Evolutionary conservation across 2,888 invertebrate genomes (phyloP).

Genomic region (Cancer borealis): DNA sequence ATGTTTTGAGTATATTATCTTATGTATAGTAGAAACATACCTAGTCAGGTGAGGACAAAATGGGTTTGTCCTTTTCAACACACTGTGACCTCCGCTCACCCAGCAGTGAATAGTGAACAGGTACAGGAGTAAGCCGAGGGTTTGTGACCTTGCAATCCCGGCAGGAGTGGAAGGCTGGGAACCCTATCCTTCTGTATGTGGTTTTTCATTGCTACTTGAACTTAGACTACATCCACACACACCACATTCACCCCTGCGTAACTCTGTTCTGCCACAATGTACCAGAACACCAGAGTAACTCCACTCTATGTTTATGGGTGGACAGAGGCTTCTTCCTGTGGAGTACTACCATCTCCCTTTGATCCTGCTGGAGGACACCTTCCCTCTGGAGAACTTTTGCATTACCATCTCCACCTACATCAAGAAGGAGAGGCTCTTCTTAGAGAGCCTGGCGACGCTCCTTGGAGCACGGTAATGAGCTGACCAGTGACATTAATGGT

Average conservation of each 20-base stretch:
- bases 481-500: constrained; percentile 77
- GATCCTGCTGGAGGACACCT: constrained; percentile 75
- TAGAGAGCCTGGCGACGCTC: constrained; percentile 85
- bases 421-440: constrained; percentile 87
- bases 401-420: constrained; percentile 89
- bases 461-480: constrained; percentile 86
- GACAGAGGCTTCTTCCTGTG: constrained; percentile 44
- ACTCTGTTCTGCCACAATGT: not conserved
- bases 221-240: not conserved
- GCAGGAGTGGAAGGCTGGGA: too few species aligned
- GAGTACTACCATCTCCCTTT: constrained; percentile 53
- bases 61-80: too few species aligned
- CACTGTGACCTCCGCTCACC: too few species aligned
- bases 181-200: too few species aligned
- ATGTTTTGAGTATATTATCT: too few species aligned
- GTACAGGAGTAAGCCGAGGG: too few species aligned
- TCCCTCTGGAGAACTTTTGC: constrained; percentile 86
- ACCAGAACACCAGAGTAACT: not conserved
- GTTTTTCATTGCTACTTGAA: too few species aligned
- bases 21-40: too few species aligned
- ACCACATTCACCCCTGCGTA: not conserved
- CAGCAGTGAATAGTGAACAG: too few species aligned
- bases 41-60: too few species aligned
- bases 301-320: not conserved
- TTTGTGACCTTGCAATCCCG: too few species aligned